Conservation (phyloP, 2,888 invertebrate species). For the Drosophila koepferae region DNA sequence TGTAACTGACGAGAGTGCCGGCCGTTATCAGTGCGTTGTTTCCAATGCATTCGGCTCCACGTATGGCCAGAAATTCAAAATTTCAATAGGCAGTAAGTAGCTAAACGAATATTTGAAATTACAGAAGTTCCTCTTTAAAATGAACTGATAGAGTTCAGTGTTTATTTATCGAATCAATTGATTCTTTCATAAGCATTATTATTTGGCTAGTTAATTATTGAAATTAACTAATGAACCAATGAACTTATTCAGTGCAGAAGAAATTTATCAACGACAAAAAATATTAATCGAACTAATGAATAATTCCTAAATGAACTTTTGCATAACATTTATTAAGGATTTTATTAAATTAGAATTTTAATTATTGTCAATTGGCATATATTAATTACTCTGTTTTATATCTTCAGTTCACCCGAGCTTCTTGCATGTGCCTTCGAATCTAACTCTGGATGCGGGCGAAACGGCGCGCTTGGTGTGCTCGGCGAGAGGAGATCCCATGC, state of each 20-base stretch:
- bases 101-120: background rate
- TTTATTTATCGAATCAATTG: background rate
- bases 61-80: slow-evolving; percentile 93
- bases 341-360: too few relatives aligned
- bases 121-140: background rate
- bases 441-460: slow-evolving; percentile 93
- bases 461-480: slow-evolving; percentile 96
- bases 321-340: background rate
- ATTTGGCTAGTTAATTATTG: too few relatives aligned
- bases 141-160: background rate
- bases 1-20: slow-evolving; percentile 92
- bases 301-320: background rate
- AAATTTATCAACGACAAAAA: background rate
- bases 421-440: slow-evolving; percentile 92
- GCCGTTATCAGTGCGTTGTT: slow-evolving; percentile 96
- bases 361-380: background rate
- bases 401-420: slow-evolving; percentile 92
- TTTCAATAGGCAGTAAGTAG: slow-evolving; percentile 92
- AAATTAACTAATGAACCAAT: slow-evolving; percentile 5
- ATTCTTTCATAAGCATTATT: too few relatives aligned
- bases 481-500: slow-evolving; percentile 94
- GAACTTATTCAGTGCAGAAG: background rate
- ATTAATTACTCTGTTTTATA: background rate
- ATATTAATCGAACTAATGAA: background rate
- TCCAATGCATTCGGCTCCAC: slow-evolving; percentile 95